Evolutionary conservation across 2,797 vertebrate genomes (phyloP).

Genomic region (Pempheris klunzingeri): DNA sequence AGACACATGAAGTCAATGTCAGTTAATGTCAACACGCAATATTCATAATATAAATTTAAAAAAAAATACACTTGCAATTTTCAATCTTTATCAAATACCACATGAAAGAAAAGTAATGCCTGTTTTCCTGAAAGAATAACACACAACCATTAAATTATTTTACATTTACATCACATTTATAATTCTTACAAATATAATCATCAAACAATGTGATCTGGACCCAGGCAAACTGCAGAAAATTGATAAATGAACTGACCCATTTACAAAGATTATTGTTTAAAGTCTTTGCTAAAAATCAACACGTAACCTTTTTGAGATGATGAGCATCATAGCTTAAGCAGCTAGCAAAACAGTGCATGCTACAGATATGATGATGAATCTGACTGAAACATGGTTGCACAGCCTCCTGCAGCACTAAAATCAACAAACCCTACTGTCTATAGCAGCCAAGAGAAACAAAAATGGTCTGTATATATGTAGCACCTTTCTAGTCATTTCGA

Average conservation of each 20-base stretch:
- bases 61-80: no score
- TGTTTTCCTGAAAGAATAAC: neutral
- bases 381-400: neutral
- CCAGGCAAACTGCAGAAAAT: neutral
- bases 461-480: no score
- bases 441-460: neutral
- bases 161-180: neutral
- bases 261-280: neutral
- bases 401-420: neutral
- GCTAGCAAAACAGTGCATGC: neutral
- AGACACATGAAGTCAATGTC: constrained; percentile 24
- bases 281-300: neutral
- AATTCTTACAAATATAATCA: neutral
- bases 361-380: neutral
- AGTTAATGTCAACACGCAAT: neutral
- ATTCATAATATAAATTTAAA: no score
- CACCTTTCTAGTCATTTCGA: neutral
- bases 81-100: no score
- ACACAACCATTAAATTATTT: neutral
- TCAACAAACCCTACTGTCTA: neutral
- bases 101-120: neutral
- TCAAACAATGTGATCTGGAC: neutral
- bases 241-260: neutral
- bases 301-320: neutral
- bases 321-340: neutral